These are phyloP conservation scores for Ephialtes manifestator DNA, from an alignment of 2,888 invertebrate species.

Conservation along the genomic window DNA sequence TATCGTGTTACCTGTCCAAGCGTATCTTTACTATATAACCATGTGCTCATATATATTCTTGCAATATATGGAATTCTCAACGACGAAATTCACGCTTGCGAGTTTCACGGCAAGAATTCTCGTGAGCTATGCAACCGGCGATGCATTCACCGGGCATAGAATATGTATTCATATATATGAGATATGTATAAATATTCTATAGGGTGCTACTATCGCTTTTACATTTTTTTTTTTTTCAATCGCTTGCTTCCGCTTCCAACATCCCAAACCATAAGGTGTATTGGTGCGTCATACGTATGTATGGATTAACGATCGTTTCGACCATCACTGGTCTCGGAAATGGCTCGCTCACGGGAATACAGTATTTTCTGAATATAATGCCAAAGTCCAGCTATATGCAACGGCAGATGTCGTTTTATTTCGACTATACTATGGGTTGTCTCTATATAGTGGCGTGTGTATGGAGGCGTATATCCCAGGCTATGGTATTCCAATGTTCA, in stretches of 20 bases:
- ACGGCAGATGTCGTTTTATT: conserved; percentile 59
- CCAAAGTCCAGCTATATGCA: conserved; percentile 8
- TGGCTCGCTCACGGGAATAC: conserved; percentile 37
- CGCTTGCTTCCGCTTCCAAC: conserved; percentile 28
- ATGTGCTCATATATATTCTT: background rate
- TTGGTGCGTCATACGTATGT: conserved; percentile 47
- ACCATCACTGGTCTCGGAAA: conserved; percentile 18
- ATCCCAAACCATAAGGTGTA: background rate
- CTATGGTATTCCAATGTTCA: conserved; percentile 56
- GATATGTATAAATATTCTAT: conserved; percentile 21
- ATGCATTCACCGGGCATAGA: conserved; percentile 47
- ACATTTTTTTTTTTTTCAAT: conserved; percentile 65
- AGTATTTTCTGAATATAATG: conserved; percentile 53
- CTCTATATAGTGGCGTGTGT: background rate
- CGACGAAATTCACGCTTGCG: conserved; percentile 43
- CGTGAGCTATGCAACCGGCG: conserved; percentile 31
- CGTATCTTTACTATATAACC: conserved; percentile 8
- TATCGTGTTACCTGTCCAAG: conserved; percentile 22
- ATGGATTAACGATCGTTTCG: conserved; percentile 61
- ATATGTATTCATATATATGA: conserved; percentile 62
- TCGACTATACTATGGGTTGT: conserved; percentile 12
- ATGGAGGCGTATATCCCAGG: conserved; percentile 2
- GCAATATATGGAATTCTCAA: conserved; percentile 46
- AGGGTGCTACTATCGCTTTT: conserved; percentile 38
- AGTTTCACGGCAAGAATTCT: conserved; percentile 26